These are phyloP conservation scores for Rhyacichthys aspro DNA, from an alignment of 2,797 vertebrate species.

Conservation along the genomic window DNA sequence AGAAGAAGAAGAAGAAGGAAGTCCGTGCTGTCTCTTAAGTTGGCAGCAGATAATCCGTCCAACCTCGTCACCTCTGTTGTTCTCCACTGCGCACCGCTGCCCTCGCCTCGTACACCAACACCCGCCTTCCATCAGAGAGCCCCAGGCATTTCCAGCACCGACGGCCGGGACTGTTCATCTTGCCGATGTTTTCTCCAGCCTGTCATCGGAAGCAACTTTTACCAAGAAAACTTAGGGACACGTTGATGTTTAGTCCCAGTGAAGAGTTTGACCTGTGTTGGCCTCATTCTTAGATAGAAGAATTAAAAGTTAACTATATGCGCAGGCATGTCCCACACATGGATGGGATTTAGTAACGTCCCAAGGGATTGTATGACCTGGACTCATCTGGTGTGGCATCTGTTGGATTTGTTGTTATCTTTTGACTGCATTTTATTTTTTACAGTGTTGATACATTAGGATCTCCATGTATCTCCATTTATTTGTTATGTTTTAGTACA, in stretches of 20 bases:
- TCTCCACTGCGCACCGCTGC: conserved; percentile 15
- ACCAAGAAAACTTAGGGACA: conserved; percentile 51
- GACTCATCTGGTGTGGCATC: too few relatives aligned
- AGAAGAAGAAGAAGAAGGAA: conserved; percentile 60
- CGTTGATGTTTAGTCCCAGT: conserved; percentile 40
- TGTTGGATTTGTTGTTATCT: too few relatives aligned
- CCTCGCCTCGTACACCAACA: conserved; percentile 28
- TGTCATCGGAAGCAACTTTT: conserved; percentile 65
- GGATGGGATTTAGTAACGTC: too few relatives aligned
- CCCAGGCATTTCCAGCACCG: conserved; percentile 38
- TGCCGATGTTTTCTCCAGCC: conserved; percentile 68
- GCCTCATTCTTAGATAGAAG: background rate
- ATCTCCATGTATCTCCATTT: too few relatives aligned
- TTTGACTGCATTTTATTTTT: too few relatives aligned
- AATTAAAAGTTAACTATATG: too few relatives aligned
- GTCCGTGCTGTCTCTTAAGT: conserved; percentile 66
- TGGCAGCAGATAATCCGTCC: conserved; percentile 62
- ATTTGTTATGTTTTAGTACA: too few relatives aligned
- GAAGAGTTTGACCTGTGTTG: conserved; percentile 24
- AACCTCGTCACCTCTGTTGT: conserved; percentile 42
- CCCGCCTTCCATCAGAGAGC: conserved; percentile 62
- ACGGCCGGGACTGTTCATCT: conserved; percentile 53
- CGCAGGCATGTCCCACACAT: too few relatives aligned
- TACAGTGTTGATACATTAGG: too few relatives aligned
- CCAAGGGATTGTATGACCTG: too few relatives aligned